Conservation (phyloP, 2,888 invertebrate species). For the Cotesia congregata region DNA sequence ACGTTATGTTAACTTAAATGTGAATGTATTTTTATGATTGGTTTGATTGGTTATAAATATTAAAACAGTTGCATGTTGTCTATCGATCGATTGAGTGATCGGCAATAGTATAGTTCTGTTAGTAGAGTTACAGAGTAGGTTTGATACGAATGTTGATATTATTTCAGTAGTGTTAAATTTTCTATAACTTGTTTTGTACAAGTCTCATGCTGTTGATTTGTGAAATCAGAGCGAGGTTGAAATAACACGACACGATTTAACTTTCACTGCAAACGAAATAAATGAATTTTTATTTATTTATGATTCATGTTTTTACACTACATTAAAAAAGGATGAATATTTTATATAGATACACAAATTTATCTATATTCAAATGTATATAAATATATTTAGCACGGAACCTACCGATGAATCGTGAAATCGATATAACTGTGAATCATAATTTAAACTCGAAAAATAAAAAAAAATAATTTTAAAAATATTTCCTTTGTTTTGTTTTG, state of each 20-base stretch:
- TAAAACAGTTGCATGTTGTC: not conserved
- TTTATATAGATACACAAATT: conserved; percentile 16
- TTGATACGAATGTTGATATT: not conserved
- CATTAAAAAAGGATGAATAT: conserved; percentile 19
- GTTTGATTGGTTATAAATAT: conserved; percentile 1
- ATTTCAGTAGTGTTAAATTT: not conserved
- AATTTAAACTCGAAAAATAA: conserved; percentile 47
- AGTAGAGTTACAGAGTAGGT: not conserved
- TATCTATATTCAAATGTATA: conserved; percentile 9
- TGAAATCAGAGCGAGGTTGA: conserved; percentile 27
- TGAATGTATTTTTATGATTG: not conserved
- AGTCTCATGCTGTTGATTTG: conserved; percentile 15
- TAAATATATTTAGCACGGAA: conserved; percentile 18
- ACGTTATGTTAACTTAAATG: not conserved
- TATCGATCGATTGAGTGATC: not conserved
- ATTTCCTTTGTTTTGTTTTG: conserved; percentile 34
- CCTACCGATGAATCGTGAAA: conserved; percentile 51
- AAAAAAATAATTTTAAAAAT: conserved; percentile 40
- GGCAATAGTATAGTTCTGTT: not conserved
- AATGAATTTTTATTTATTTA: conserved; percentile 29
- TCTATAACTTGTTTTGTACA: not conserved
- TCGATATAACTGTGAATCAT: conserved; percentile 58
- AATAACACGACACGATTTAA: conserved; percentile 26
- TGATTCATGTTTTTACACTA: conserved; percentile 20
- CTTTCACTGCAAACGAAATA: conserved; percentile 29